Percentiles rank a stretch among this genome's conserved stretches.
Evolutionary conservation across 2,797 vertebrate species (phyloP).

Genomic region (Anguilla marmorata): DNA sequence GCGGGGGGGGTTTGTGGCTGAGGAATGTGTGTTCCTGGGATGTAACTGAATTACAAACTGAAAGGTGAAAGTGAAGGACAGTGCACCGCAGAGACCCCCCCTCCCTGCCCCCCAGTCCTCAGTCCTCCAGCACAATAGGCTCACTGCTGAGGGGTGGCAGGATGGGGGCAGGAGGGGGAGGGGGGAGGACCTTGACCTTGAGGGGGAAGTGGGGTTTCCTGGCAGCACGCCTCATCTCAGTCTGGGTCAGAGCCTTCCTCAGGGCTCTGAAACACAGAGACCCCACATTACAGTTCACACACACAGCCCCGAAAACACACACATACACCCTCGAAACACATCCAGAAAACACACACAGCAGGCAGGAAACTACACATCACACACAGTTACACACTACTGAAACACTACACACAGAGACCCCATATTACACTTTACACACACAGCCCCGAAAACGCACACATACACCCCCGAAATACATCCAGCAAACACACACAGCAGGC

Average conservation of each 20-base stretch:
- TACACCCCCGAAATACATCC: neutral
- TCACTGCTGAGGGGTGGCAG: conserved; percentile 69
- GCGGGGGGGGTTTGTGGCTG: too few relatives aligned
- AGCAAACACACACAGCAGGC: neutral
- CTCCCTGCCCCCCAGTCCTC: conserved; percentile 33
- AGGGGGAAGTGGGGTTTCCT: conserved; percentile 69
- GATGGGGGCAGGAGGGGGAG: conserved; percentile 46
- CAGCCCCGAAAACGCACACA: neutral
- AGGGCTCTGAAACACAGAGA: conserved; percentile 56
- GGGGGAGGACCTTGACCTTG: conserved; percentile 64
- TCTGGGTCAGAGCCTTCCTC: conserved; percentile 69
- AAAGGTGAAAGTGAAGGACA: neutral
- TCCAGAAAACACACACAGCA: neutral
- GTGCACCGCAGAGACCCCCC: neutral
- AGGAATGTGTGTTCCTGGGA: neutral
- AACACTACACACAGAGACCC: neutral
- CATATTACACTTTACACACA: neutral
- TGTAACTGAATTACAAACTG: neutral
- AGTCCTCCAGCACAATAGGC: conserved; percentile 73
- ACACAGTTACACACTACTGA: neutral
- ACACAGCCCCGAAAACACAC: neutral
- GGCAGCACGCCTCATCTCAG: conserved; percentile 70
- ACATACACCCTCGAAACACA: neutral
- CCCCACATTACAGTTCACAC: too few relatives aligned
- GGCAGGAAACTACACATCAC: neutral